Base-by-base conservation (phyloP, 2,113 vertebrate genomes). In the Psettodes erumei region DNA sequence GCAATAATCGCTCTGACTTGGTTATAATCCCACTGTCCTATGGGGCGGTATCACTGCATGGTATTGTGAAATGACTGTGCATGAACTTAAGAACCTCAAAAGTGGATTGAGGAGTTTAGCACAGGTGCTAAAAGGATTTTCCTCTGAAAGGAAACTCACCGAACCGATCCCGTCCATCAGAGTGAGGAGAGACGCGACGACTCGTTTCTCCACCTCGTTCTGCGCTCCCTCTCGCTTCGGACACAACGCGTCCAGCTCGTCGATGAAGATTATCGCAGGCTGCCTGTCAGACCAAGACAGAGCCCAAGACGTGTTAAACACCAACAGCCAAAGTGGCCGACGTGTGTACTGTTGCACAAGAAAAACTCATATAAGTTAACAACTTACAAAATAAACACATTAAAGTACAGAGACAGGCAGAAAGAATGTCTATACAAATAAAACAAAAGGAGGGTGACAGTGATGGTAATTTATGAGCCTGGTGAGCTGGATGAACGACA, bases 101-200 rank as follows among this genome's bases (percentile, higher is more conserved):
- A n/a, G n/a, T n/a, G n/a, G n/a, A n/a, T n/a, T n/a, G n/a, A n/a
- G n/a, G n/a, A n/a, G n/a, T n/a, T n/a, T n/a, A n/a, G n/a, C n/a
- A n/a, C n/a, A n/a, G n/a, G n/a, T n/a, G n/a, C n/a, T n/a, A n/a
- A n/a, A n/a, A n/a, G n/a, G n/a, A n/a, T n/a, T n/a, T n/a, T n/a
- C n/a, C n/a, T n/a, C n/a, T n/a, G n/a, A n/a, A n/a, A n/a, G 6
- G 33, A 38, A 28, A 68, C 92, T 85, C 87, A 99, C 98, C 6
- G 97, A 97, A 51, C 96, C 98, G 35, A 99, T 96, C 27, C 98
- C 98, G 28, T 99, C 98, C 98, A 99, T 98, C 75, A 99, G 88
- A 0, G 96, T 99, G 68, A 99, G 94, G 3, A 99, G 93, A 0
- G 98, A 97, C 18, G 98, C 96, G 5, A 99, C 98, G 1, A 99